phyloP scores from a whole-genome alignment of 2,888 invertebrate genomes.

The Cataglyphis altisquamis region DNA sequence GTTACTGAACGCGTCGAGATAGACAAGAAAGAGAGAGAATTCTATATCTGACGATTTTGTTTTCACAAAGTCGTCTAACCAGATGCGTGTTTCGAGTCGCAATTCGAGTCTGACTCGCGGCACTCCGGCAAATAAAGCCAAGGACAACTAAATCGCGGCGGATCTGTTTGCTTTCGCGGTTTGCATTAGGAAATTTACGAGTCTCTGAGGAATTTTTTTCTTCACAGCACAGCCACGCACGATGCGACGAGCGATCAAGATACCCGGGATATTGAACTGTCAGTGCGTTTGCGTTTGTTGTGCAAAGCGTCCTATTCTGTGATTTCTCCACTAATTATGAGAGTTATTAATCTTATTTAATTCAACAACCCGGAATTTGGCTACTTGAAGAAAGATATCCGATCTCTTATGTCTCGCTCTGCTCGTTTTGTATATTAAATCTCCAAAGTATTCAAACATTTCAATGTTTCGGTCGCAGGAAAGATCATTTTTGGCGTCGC shows the following conservation, averaged over 20 bases:
- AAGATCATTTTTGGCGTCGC: background rate
- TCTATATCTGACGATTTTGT: background rate
- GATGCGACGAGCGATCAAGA: constrained; percentile 5
- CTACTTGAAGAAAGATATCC: background rate
- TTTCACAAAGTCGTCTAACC: background rate
- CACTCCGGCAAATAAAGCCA: constrained; percentile 37
- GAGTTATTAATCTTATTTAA: constrained; percentile 20
- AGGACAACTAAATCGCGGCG: constrained; percentile 41
- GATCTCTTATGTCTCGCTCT: background rate
- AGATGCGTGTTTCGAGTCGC: background rate
- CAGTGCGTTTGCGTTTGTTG: background rate
- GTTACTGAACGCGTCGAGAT: background rate
- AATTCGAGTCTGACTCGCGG: background rate
- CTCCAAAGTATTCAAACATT: background rate
- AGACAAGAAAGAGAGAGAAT: background rate
- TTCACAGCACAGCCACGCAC: background rate
- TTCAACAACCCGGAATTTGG: background rate
- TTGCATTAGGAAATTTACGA: constrained; percentile 52
- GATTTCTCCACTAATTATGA: background rate
- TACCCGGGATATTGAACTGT: constrained; percentile 37
- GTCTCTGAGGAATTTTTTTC: constrained; percentile 38
- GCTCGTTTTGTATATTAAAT: background rate
- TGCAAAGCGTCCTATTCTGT: background rate
- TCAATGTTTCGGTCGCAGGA: background rate
- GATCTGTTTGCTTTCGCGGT: constrained; percentile 35